phyloP scores from a whole-genome alignment of 2,797 vertebrate species.

The Chelon auratus region DNA sequence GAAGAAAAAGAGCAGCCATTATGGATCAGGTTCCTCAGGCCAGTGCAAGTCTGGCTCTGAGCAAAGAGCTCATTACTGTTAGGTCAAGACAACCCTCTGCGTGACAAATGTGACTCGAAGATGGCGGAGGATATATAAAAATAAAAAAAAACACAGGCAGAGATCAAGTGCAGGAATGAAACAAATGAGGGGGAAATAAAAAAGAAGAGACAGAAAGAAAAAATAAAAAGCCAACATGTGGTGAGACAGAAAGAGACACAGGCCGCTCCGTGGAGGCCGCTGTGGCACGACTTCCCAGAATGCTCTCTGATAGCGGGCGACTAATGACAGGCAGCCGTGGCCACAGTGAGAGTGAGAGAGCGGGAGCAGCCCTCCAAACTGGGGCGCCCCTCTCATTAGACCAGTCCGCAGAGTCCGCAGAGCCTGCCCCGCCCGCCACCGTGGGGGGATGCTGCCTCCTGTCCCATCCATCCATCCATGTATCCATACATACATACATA shows the following conservation, averaged over 20 bases:
- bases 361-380: slow-evolving; percentile 65
- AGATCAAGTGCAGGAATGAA: slow-evolving; percentile 54
- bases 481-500: slow-evolving; percentile 3
- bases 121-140: slow-evolving; percentile 15
- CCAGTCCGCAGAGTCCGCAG: slow-evolving; percentile 64
- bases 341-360: slow-evolving; percentile 78
- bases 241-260: slow-evolving; percentile 75
- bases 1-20: slow-evolving; percentile 43
- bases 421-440: slow-evolving; percentile 72
- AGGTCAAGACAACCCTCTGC: slow-evolving; percentile 43
- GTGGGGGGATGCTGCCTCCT: slow-evolving; percentile 40
- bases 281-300: slow-evolving; percentile 79
- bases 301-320: slow-evolving; percentile 77
- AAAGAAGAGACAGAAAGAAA: slow-evolving; percentile 44
- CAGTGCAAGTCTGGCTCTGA: slow-evolving; percentile 34
- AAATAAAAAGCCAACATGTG: slow-evolving; percentile 53
- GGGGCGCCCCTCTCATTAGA: slow-evolving; percentile 85
- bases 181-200: slow-evolving; percentile 51
- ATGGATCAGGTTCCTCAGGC: slow-evolving; percentile 52
- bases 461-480: slow-evolving; percentile 62
- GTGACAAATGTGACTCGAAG: slow-evolving; percentile 55
- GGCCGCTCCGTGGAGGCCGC: slow-evolving; percentile 58
- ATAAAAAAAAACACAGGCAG: slow-evolving; percentile 29
- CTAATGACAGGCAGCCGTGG: slow-evolving; percentile 82
- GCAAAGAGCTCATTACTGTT: slow-evolving; percentile 62